Conservation (phyloP, 1,140 invertebrate species). For the Acromyrmex heyeri region DNA sequence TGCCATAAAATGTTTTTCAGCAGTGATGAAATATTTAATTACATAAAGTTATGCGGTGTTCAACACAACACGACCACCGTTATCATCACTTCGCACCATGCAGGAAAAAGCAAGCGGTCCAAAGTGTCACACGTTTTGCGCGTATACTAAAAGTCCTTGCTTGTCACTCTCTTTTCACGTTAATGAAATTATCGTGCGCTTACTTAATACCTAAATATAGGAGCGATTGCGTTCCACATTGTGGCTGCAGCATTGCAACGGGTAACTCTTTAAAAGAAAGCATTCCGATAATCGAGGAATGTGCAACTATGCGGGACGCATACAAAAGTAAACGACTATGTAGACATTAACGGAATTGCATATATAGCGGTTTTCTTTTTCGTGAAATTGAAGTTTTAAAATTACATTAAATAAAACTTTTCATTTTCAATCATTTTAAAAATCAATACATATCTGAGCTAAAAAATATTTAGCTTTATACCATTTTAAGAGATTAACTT, state of each 20-base stretch:
- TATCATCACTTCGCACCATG: background rate
- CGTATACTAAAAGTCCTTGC: slow-evolving; percentile 22
- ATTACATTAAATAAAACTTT: background rate
- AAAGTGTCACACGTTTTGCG: slow-evolving; percentile 50
- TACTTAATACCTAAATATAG: slow-evolving; percentile 82
- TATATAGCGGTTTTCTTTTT: background rate
- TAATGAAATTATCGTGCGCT: slow-evolving; percentile 80
- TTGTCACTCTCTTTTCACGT: slow-evolving; percentile 61
- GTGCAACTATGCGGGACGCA: slow-evolving; percentile 37
- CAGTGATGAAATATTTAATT: slow-evolving; percentile 31
- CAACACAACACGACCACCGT: background rate
- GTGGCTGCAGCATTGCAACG: background rate
- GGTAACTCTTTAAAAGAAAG: slow-evolving; percentile 36
- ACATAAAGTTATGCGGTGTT: background rate
- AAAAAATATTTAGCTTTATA: background rate
- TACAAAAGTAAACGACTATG: slow-evolving; percentile 26
- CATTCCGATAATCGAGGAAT: slow-evolving; percentile 42
- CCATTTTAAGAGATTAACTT: too few species aligned
- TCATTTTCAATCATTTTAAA: background rate
- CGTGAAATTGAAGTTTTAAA: background rate
- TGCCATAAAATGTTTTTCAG: slow-evolving; percentile 7
- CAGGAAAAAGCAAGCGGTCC: slow-evolving; percentile 14
- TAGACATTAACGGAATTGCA: background rate
- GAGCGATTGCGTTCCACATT: slow-evolving; percentile 59
- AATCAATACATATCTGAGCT: background rate